These are phyloP conservation scores for Pristionchus arcanus DNA, from an alignment of 2,888 invertebrate genomes.

Conservation along the genomic window DNA sequence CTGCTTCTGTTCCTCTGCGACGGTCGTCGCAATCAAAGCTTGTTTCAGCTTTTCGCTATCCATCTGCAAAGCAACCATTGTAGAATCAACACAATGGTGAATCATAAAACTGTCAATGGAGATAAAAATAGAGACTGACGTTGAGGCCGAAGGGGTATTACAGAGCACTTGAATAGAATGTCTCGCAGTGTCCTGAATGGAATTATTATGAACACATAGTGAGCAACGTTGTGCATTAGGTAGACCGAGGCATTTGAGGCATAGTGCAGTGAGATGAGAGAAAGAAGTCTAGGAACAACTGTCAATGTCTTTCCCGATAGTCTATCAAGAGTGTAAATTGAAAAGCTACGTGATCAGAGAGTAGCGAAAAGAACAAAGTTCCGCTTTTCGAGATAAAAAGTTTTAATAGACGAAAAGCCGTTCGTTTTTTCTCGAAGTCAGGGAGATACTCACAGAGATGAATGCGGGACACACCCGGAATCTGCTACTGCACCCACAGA, in stretches of 20 bases:
- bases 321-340: constrained; percentile 37
- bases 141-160: constrained; percentile 27
- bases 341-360: background rate
- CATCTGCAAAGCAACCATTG: constrained; percentile 48
- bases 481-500: constrained; percentile 42
- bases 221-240: background rate
- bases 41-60: constrained; percentile 58
- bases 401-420: background rate
- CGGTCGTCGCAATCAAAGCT: constrained; percentile 61
- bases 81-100: background rate
- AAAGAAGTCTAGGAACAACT: constrained; percentile 32
- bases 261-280: constrained; percentile 13
- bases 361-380: background rate
- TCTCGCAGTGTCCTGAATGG: constrained; percentile 21
- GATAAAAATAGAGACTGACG: constrained; percentile 44
- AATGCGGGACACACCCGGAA: constrained; percentile 14
- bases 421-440: constrained; percentile 29
- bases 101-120: constrained; percentile 28
- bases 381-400: background rate
- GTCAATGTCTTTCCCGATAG: background rate
- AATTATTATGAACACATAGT: background rate
- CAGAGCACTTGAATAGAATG: background rate
- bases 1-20: constrained; percentile 59
- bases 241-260: constrained; percentile 6
- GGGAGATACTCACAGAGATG: constrained; percentile 7